Conservation (phyloP, 1,140 invertebrate genomes). For the Vanessa tameamea region DNA sequence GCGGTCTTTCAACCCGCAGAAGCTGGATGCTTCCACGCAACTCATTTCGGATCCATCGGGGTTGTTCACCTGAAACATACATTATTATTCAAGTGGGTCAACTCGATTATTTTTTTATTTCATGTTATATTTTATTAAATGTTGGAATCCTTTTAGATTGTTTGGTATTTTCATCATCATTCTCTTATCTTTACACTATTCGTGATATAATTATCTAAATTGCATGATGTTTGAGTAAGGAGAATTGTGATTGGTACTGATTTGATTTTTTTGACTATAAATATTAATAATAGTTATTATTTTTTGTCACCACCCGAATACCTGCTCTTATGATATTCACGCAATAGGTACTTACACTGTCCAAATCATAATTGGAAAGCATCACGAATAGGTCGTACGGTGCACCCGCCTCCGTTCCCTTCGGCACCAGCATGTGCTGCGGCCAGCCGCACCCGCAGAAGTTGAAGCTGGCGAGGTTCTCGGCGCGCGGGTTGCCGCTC, state of each 20-base stretch:
- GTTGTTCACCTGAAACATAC: constrained; percentile 83
- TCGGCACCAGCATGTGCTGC: constrained; percentile 90
- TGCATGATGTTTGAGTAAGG: too few species aligned
- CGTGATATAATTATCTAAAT: too few species aligned
- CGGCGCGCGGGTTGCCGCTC: constrained; percentile 68
- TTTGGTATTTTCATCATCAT: too few species aligned
- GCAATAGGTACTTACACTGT: constrained; percentile 80
- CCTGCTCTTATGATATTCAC: too few species aligned
- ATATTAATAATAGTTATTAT: too few species aligned
- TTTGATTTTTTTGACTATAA: too few species aligned
- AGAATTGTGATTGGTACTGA: too few species aligned
- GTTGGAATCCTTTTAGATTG: too few species aligned
- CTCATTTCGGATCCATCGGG: constrained; percentile 83
- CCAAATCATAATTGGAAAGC: constrained; percentile 90
- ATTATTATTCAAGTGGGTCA: not conserved
- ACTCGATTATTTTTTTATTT: too few species aligned
- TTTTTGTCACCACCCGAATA: too few species aligned
- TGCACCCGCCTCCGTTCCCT: constrained; percentile 86
- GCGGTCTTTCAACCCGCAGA: constrained; percentile 85
- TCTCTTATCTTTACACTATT: too few species aligned
- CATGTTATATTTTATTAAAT: not conserved
- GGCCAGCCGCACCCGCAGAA: constrained; percentile 95
- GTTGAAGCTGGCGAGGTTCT: constrained; percentile 82
- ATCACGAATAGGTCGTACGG: constrained; percentile 89
- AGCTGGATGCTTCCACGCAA: constrained; percentile 85